Conservation (phyloP, 2,888 invertebrate species). For the Nyleta sp. region DNA sequence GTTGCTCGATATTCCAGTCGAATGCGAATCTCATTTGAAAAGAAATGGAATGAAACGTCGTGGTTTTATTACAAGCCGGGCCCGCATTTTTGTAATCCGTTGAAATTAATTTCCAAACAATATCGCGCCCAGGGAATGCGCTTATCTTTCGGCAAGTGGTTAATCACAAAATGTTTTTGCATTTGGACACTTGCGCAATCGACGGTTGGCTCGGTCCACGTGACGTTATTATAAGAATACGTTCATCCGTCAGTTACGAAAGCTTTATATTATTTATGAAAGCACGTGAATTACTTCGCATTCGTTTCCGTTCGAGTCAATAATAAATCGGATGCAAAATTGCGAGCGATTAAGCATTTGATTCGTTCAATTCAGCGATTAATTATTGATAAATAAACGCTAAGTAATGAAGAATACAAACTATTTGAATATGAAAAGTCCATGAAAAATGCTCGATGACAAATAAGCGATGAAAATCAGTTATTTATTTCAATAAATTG, state of each 20-base stretch:
- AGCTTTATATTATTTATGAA: constrained; percentile 34
- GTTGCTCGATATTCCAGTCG: constrained; percentile 50
- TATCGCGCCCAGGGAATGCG: too few species aligned
- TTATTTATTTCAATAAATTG: too few species aligned
- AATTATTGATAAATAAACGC: too few species aligned
- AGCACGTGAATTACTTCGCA: constrained; percentile 20
- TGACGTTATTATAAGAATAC: constrained; percentile 27
- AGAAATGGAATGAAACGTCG: constrained; percentile 46
- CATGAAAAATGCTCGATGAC: too few species aligned
- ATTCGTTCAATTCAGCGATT: background rate
- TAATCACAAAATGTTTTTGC: constrained; percentile 24
- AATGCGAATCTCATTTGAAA: constrained; percentile 50
- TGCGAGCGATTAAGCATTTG: background rate
- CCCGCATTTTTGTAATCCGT: constrained; percentile 26
- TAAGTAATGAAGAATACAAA: too few species aligned
- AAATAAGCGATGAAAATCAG: too few species aligned
- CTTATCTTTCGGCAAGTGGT: constrained; percentile 25
- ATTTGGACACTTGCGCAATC: constrained; percentile 16
- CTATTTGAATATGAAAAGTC: too few species aligned
- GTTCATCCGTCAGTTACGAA: constrained; percentile 29
- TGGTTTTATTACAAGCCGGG: constrained; percentile 39
- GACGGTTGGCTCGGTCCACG: constrained; percentile 12
- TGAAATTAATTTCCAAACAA: constrained; percentile 41
- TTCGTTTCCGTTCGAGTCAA: background rate
- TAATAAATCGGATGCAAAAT: background rate